Conservation (phyloP, 2,113 vertebrate genomes). For the Tor tambroides region DNA sequence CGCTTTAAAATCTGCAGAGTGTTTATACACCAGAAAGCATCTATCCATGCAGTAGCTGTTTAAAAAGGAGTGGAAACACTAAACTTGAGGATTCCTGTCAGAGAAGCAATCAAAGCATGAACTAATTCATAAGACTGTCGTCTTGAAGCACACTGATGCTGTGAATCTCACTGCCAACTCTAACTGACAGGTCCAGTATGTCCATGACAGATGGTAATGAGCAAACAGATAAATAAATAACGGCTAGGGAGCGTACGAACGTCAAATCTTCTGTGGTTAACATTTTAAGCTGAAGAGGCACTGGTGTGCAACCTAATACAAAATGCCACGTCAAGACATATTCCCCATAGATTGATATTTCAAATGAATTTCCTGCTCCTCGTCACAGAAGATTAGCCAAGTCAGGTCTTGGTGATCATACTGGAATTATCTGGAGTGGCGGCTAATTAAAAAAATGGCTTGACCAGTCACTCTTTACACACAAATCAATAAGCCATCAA, state of each 20-base stretch:
- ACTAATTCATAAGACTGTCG: neutral
- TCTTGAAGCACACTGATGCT: neutral
- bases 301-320: conserved; percentile 62
- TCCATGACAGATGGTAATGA: conserved; percentile 34
- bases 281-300: conserved; percentile 63
- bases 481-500: conserved; percentile 66
- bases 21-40: neutral
- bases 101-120: conserved; percentile 14
- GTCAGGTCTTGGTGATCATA: conserved; percentile 66
- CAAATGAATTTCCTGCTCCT: conserved; percentile 78
- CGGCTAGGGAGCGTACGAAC: conserved; percentile 54
- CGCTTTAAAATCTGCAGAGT: neutral
- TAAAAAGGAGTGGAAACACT: neutral
- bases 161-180: neutral
- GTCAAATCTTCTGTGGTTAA: conserved; percentile 53
- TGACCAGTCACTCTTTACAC: conserved; percentile 64
- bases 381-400: conserved; percentile 63
- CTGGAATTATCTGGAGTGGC: conserved; percentile 64
- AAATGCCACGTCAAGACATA: conserved; percentile 68
- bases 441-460: conserved; percentile 67
- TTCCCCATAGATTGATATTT: conserved; percentile 68
- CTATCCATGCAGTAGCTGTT: neutral
- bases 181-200: conserved; percentile 35
- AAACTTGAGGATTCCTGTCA: neutral
- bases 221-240: conserved; percentile 62